phyloP scores from a whole-genome alignment of 2,888 invertebrate species.

The Spilosoma lubricipeda region DNA sequence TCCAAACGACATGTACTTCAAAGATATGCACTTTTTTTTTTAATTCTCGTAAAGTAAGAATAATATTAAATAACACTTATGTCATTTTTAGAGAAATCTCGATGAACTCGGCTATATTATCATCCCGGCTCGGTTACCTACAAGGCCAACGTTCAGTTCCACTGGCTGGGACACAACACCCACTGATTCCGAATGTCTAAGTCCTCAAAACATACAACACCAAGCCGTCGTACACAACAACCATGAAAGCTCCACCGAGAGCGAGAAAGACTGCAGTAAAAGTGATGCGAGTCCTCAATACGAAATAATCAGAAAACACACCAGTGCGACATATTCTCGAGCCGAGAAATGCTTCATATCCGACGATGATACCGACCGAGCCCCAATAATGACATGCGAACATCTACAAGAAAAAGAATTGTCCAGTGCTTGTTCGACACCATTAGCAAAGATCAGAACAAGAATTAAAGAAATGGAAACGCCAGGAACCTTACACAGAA shows the following conservation, averaged over 20 bases:
- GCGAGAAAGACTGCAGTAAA: conserved; percentile 68
- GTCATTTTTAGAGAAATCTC: conserved; percentile 66
- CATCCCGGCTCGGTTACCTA: conserved; percentile 70
- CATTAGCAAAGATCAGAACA: conserved; percentile 71
- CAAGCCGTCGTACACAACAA: conserved; percentile 65
- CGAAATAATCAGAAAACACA: conserved; percentile 66
- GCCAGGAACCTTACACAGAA: conserved; percentile 73
- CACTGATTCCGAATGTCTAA: conserved; percentile 74
- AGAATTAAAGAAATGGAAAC: conserved; percentile 73
- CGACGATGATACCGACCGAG: conserved; percentile 61
- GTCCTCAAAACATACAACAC: conserved; percentile 67
- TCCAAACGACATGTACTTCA: too few relatives aligned
- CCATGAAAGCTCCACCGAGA: conserved; percentile 64
- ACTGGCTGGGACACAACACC: conserved; percentile 72
- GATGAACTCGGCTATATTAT: conserved; percentile 77
- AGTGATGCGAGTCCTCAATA: conserved; percentile 68
- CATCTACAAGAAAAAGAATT: conserved; percentile 66
- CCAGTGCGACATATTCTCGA: conserved; percentile 47
- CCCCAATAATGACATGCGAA: conserved; percentile 59
- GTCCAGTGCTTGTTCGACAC: conserved; percentile 79
- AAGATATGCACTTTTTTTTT: neutral
- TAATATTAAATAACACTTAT: neutral
- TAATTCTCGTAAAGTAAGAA: neutral
- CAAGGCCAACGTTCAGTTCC: conserved; percentile 67
- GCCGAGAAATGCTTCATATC: conserved; percentile 67